Evolutionary conservation across 2,888 invertebrate species (phyloP).

Genomic region (Neocrepidodera transversa): DNA sequence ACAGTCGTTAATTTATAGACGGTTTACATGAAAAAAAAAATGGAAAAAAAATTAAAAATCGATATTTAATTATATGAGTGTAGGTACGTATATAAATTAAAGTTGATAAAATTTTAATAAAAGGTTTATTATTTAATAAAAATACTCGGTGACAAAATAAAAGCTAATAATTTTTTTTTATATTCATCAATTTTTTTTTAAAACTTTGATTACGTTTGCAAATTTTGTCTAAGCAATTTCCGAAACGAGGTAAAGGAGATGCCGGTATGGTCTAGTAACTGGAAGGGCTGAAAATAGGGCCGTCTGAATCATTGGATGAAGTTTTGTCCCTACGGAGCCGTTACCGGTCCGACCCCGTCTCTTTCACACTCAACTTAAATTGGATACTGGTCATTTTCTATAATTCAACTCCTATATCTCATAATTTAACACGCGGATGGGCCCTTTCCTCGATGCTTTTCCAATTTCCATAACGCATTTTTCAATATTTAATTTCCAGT

Average conservation of each 20-base stretch:
- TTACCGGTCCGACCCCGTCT: conserved; percentile 59
- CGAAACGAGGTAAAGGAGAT: conserved; percentile 16
- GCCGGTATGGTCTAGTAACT: conserved; percentile 10
- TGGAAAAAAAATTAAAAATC: conserved; percentile 5
- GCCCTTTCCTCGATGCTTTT: conserved; percentile 38
- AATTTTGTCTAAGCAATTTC: too few species aligned
- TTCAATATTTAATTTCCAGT: conserved; percentile 28
- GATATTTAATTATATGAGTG: neutral
- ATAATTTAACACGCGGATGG: conserved; percentile 52
- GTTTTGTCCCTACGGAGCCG: conserved; percentile 58
- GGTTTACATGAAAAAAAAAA: conserved; percentile 14
- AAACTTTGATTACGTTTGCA: too few species aligned
- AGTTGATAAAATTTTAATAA: too few species aligned
- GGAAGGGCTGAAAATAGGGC: conserved; percentile 34
- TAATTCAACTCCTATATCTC: conserved; percentile 61
- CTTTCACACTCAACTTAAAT: conserved; percentile 61
- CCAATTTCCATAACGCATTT: conserved; percentile 38
- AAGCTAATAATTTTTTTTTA: too few species aligned
- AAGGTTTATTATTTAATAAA: too few species aligned
- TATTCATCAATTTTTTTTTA: too few species aligned
- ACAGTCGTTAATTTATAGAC: conserved; percentile 23
- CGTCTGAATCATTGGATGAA: conserved; percentile 60
- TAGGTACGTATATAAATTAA: too few species aligned
- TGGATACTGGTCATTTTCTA: conserved; percentile 62
- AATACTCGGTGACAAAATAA: too few species aligned